phyloP scores from a whole-genome alignment of 2,888 invertebrate species.

The Ramazzottius varieornatus region DNA sequence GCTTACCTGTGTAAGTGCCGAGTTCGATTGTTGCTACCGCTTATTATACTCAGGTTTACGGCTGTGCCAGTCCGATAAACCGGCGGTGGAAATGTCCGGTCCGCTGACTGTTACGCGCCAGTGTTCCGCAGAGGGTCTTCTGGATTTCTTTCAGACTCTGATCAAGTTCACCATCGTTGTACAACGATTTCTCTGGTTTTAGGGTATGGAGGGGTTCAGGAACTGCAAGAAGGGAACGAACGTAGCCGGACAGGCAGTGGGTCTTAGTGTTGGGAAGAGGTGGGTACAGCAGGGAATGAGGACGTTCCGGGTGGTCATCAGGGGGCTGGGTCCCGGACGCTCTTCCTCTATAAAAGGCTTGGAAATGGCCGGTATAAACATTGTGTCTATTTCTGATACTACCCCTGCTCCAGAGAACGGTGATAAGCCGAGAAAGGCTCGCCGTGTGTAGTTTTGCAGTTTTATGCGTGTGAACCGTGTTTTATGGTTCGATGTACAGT shows the following conservation, averaged over 20 bases:
- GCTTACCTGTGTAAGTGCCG: background rate
- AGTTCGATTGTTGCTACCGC: background rate
- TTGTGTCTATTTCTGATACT: slow-evolving; percentile 71
- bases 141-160: background rate
- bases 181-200: slow-evolving; percentile 16
- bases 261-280: slow-evolving; percentile 39
- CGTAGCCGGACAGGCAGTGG: slow-evolving; percentile 81
- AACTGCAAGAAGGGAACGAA: slow-evolving; percentile 83
- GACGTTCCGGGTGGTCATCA: slow-evolving; percentile 12
- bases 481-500: too few relatives aligned
- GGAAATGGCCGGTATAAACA: slow-evolving; percentile 62
- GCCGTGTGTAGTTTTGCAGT: slow-evolving; percentile 37
- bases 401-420: slow-evolving; percentile 50
- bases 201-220: slow-evolving; percentile 78
- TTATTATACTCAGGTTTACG: background rate
- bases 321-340: slow-evolving; percentile 24
- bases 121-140: too few relatives aligned
- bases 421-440: slow-evolving; percentile 53
- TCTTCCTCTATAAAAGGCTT: slow-evolving; percentile 58
- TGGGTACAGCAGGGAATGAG: slow-evolving; percentile 8
- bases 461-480: slow-evolving; percentile 16
- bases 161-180: background rate
- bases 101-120: too few relatives aligned
- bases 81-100: too few relatives aligned
- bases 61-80: too few relatives aligned